phyloP scores from a whole-genome alignment of 2,113 vertebrate species.

The Petrocephalus zakoni region DNA sequence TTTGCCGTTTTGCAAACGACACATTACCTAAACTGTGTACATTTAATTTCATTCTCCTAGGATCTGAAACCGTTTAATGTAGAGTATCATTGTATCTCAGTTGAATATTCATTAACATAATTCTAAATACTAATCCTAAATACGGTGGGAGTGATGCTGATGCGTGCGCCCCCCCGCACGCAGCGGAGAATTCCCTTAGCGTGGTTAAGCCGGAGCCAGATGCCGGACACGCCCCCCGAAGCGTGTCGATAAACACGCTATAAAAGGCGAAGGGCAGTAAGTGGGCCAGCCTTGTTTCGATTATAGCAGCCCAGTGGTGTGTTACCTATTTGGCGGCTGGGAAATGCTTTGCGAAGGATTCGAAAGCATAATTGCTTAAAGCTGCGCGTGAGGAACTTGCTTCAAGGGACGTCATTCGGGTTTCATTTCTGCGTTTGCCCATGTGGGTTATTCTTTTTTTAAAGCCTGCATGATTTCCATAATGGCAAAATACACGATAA shows the following conservation, averaged over 20 bases:
- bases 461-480: neutral
- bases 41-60: neutral
- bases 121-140: slow-evolving; percentile 4
- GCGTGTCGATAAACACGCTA: neutral
- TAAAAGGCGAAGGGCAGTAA: slow-evolving; percentile 2
- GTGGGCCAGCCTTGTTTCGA: neutral
- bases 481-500: neutral
- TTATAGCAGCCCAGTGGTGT: neutral
- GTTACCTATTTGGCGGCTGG: slow-evolving; percentile 50
- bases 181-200: neutral
- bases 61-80: neutral
- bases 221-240: neutral
- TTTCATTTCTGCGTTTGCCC: slow-evolving; percentile 29
- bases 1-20: neutral
- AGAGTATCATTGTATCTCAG: neutral
- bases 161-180: neutral
- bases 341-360: slow-evolving; percentile 48
- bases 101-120: neutral
- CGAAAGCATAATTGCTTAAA: slow-evolving; percentile 53
- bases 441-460: neutral
- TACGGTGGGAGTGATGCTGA: neutral
- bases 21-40: neutral
- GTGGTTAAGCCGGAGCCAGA: neutral
- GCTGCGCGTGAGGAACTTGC: slow-evolving; percentile 41
- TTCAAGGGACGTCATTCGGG: slow-evolving; percentile 29